Conservation (phyloP, 2,113 vertebrate species). For the Lycaon pictus region DNA sequence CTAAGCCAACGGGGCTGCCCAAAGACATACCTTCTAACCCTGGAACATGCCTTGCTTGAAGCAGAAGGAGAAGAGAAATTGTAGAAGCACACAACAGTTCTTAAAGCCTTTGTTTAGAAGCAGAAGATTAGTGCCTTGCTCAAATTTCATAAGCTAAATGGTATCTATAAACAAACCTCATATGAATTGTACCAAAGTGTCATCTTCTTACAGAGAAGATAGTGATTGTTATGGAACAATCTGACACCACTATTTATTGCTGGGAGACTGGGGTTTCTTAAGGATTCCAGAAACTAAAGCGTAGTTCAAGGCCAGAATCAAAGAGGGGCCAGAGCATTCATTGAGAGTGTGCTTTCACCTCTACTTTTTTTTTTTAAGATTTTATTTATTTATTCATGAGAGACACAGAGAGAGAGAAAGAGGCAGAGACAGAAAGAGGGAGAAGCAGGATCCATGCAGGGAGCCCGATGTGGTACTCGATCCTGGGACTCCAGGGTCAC, state of each 20-base stretch:
- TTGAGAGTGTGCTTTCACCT: too few relatives aligned
- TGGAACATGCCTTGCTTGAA: background rate
- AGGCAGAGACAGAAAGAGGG: too few relatives aligned
- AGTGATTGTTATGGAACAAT: background rate
- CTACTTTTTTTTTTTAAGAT: too few relatives aligned
- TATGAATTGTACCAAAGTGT: background rate
- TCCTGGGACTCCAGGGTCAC: too few relatives aligned
- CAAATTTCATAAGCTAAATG: background rate
- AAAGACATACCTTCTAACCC: background rate
- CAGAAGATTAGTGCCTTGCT: background rate
- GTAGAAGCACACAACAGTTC: background rate
- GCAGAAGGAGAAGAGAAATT: background rate
- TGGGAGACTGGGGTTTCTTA: too few relatives aligned
- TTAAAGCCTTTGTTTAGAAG: background rate
- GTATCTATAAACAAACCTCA: background rate
- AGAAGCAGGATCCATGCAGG: too few relatives aligned
- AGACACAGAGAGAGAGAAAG: too few relatives aligned
- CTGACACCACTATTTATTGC: background rate
- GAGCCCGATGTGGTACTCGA: too few relatives aligned
- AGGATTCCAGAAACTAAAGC: background rate
- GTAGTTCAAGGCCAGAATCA: background rate
- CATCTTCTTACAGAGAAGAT: background rate
- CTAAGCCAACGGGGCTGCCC: too few relatives aligned
- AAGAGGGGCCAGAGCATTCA: background rate
- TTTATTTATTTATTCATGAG: too few relatives aligned